Evolutionary conservation across 2,888 invertebrate species (phyloP).

Genomic region (Campoplex nolae): DNA sequence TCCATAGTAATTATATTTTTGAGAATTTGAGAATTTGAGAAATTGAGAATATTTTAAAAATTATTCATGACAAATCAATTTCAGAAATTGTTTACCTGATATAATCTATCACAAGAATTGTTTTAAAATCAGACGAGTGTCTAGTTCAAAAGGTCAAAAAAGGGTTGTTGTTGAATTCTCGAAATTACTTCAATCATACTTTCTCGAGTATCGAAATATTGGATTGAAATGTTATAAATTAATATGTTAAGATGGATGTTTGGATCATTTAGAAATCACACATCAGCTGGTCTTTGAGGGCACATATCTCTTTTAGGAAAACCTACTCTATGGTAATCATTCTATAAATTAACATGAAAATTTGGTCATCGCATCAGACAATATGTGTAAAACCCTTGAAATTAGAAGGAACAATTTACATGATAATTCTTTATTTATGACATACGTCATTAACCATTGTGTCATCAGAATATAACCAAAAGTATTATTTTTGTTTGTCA

Average conservation of each 20-base stretch:
- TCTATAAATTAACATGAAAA: neutral
- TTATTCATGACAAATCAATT: neutral
- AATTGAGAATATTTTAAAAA: neutral
- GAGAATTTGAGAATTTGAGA: too few relatives aligned
- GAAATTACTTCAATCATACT: neutral
- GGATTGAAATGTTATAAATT: neutral
- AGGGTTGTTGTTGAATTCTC: neutral
- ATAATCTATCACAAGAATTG: neutral
- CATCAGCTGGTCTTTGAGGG: neutral
- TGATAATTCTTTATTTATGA: neutral
- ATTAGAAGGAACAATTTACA: neutral
- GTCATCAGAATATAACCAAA: neutral
- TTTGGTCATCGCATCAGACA: neutral
- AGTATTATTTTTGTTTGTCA: neutral
- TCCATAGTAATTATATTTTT: neutral
- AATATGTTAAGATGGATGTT: neutral
- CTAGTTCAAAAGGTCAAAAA: neutral
- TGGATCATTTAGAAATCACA: neutral
- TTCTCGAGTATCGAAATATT: neutral
- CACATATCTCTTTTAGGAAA: neutral
- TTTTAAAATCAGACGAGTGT: neutral
- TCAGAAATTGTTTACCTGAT: neutral
- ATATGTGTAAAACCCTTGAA: neutral
- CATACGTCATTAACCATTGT: neutral
- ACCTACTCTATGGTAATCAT: neutral